phyloP scores from a whole-genome alignment of 2,797 vertebrate genomes.

The Ibycter americanus region DNA sequence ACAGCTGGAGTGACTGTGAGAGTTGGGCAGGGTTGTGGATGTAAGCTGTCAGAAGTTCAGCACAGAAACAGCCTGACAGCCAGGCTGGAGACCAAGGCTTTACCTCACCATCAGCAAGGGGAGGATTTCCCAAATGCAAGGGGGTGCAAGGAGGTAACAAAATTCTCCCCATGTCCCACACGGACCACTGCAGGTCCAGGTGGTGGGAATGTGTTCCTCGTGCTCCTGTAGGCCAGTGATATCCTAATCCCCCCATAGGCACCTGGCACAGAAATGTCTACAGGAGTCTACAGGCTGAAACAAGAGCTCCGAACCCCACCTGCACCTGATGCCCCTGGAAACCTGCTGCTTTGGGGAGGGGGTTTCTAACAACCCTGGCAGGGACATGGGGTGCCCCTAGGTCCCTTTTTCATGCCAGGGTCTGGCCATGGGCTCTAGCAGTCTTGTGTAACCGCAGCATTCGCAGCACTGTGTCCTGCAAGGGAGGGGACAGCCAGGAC shows the following conservation, averaged over 20 bases:
- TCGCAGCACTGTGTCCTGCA: neutral
- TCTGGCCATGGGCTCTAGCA: neutral
- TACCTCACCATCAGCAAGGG: fast-evolving
- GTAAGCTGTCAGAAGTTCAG: neutral
- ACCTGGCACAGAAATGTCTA: neutral
- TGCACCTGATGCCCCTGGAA: fast-evolving
- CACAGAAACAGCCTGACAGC: neutral
- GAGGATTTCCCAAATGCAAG: neutral
- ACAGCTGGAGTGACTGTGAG: slow-evolving; percentile 17
- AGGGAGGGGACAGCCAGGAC: neutral
- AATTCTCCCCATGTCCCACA: neutral
- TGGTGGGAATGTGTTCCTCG: neutral
- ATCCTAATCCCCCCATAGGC: fast-evolving
- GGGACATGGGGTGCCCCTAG: fast-evolving
- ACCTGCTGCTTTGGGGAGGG: neutral
- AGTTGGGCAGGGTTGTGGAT: neutral
- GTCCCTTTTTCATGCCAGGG: neutral
- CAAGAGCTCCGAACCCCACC: neutral
- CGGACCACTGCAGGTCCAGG: neutral
- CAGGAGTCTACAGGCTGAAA: neutral
- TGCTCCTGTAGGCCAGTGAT: neutral
- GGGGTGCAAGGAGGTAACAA: neutral
- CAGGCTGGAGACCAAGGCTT: neutral
- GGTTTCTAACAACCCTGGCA: neutral
- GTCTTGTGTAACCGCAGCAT: neutral